Evolutionary conservation across 2,797 vertebrate species (phyloP).

Genomic region (Pipistrellus kuhlii): DNA sequence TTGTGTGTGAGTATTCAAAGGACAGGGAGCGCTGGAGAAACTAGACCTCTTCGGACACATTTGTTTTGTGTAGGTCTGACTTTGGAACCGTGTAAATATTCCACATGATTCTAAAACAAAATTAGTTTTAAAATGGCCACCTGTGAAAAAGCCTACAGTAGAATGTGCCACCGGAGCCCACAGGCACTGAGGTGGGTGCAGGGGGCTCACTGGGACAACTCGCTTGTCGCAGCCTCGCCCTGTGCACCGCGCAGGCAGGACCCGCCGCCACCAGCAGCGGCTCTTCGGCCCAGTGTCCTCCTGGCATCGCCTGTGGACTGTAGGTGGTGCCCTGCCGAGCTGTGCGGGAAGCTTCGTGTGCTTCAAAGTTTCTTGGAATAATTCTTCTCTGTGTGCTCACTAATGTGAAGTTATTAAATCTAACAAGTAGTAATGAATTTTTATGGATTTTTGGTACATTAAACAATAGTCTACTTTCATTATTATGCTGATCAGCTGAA

Average conservation of each 20-base stretch:
- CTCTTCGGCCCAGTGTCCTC: not conserved
- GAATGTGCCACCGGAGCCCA: not conserved
- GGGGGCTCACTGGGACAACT: not conserved
- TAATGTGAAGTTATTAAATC: not conserved
- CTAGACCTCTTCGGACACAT: not conserved
- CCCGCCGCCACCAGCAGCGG: rapidly evolving
- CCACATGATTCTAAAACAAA: conserved; percentile 15
- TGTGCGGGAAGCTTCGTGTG: not conserved
- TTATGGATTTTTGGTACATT: not conserved
- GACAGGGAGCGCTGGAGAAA: not conserved
- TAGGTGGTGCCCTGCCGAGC: not conserved
- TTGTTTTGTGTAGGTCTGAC: not conserved
- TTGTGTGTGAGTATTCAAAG: not conserved
- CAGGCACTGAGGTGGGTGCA: not conserved
- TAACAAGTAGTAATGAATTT: not conserved
- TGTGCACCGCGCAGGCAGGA: not conserved
- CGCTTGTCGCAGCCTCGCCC: rapidly evolving
- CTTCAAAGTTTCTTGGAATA: conserved; percentile 49
- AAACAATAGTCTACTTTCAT: not conserved
- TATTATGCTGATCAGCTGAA: not conserved
- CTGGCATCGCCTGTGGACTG: not conserved
- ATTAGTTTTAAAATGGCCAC: conserved; percentile 4
- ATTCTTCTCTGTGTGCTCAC: not conserved
- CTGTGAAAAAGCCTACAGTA: not conserved
- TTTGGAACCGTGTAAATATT: conserved; percentile 19